Conservation (phyloP, 2,797 vertebrate species). For the Coranthus polyacanthus region DNA sequence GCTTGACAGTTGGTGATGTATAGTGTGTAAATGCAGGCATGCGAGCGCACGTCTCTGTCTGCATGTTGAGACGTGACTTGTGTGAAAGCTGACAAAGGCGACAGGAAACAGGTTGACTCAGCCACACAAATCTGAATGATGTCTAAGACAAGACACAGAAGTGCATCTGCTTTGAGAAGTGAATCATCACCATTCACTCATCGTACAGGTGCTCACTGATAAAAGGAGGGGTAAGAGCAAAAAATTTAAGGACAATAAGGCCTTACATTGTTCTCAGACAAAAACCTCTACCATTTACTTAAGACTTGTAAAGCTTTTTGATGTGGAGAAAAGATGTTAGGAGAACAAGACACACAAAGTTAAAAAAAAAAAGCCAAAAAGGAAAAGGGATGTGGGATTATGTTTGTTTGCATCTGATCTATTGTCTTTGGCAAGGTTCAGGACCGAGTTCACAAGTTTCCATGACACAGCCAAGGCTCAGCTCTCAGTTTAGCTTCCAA, state of each 20-base stretch:
- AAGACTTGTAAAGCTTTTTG: background rate
- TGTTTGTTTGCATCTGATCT: slow-evolving; percentile 56
- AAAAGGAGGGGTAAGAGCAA: slow-evolving; percentile 5
- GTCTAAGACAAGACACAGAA: slow-evolving; percentile 32
- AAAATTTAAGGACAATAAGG: slow-evolving; percentile 28
- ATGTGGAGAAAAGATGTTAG: background rate
- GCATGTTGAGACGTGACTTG: slow-evolving; percentile 50
- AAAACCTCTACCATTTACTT: slow-evolving; percentile 10
- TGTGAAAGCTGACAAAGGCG: slow-evolving; percentile 52
- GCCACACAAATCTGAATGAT: slow-evolving; percentile 35
- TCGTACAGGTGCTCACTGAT: background rate
- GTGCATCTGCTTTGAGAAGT: slow-evolving; percentile 10
- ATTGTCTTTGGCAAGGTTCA: slow-evolving; percentile 66
- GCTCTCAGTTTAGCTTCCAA: slow-evolving; percentile 44
- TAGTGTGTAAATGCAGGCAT: slow-evolving; percentile 31
- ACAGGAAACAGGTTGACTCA: slow-evolving; percentile 62
- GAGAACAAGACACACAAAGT: slow-evolving; percentile 9
- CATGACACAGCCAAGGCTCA: slow-evolving; percentile 61
- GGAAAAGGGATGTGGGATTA: slow-evolving; percentile 13
- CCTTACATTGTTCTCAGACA: slow-evolving; percentile 6
- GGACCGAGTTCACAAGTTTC: slow-evolving; percentile 68
- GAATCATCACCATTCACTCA: slow-evolving; percentile 33
- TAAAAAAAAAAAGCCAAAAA: slow-evolving; percentile 9
- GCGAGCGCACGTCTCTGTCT: slow-evolving; percentile 39
- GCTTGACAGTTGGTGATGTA: slow-evolving; percentile 45